A percentile compares a stretch with the other conserved stretches of the same genome.
Conservation (phyloP, 2,113 vertebrate genomes). For the Sphyrna mokarran region DNA sequence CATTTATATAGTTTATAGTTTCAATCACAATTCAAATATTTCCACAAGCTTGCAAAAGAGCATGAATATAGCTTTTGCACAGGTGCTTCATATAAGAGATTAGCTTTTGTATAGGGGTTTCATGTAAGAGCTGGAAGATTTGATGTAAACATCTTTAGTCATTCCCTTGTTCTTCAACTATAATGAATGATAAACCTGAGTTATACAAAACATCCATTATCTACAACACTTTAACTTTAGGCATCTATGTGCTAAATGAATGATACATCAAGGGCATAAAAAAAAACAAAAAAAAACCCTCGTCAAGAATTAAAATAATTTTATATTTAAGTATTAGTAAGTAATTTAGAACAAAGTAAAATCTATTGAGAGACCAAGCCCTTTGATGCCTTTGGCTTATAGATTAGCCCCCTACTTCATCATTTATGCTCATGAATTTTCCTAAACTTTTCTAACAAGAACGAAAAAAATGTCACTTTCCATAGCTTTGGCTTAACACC, state of each 20-base stretch:
- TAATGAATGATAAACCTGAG: not conserved
- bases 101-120: too few species aligned
- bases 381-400: not conserved
- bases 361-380: not conserved
- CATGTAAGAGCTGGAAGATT: not conserved
- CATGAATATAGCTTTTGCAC: not conserved
- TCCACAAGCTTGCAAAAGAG: not conserved
- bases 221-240: not conserved
- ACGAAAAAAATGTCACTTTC: not conserved
- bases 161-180: not conserved
- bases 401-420: not conserved
- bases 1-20: not conserved
- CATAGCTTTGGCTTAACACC: not conserved
- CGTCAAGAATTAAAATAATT: not conserved
- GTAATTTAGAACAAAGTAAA: not conserved
- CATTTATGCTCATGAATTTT: not conserved
- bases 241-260: not conserved
- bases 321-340: not conserved
- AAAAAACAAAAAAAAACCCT: not conserved
- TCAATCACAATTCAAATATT: not conserved
- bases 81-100: not conserved
- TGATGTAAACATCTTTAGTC: not conserved
- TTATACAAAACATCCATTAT: not conserved
- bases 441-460: not conserved
- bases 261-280: not conserved